Evolutionary conservation across 2,888 invertebrate genomes (phyloP).

Genomic region (Morpho achilles): DNA sequence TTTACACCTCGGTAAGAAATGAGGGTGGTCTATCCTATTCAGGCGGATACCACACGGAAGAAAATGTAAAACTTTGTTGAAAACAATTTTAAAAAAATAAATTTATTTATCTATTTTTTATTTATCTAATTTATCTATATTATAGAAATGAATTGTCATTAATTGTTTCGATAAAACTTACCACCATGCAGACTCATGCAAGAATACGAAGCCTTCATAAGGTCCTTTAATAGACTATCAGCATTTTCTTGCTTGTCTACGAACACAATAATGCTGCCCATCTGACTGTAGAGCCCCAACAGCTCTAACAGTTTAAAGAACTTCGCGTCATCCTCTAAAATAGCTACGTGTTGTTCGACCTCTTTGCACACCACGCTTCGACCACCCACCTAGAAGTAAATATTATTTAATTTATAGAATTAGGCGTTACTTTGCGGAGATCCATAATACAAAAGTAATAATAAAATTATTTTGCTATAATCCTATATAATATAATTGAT

Average conservation of each 20-base stretch:
- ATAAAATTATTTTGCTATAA: too few species aligned
- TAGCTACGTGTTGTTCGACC: conserved; percentile 95
- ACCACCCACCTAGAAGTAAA: conserved; percentile 87
- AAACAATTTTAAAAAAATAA: too few species aligned
- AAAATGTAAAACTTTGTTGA: too few species aligned
- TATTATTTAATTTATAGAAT: not conserved
- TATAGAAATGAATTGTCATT: not conserved
- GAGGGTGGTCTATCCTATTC: too few species aligned
- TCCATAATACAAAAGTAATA: too few species aligned
- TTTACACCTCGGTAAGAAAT: too few species aligned
- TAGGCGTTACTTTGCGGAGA: too few species aligned
- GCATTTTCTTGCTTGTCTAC: conserved; percentile 99
- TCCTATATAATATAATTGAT: too few species aligned
- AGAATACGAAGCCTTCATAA: conserved; percentile 97
- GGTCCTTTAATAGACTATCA: conserved; percentile 93
- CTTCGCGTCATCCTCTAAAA: conserved; percentile 97
- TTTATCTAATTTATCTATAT: not conserved
- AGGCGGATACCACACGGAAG: too few species aligned
- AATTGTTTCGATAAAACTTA: conserved; percentile 38
- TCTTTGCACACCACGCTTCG: conserved; percentile 98
- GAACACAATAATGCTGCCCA: conserved; percentile 97
- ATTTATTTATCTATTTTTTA: too few species aligned
- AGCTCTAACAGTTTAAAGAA: conserved; percentile 98
- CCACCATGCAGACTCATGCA: conserved; percentile 98
- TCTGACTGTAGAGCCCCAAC: conserved; percentile 95